Evolutionary conservation across 1,140 invertebrate genomes (phyloP).

Genomic region (Cherax destructor): DNA sequence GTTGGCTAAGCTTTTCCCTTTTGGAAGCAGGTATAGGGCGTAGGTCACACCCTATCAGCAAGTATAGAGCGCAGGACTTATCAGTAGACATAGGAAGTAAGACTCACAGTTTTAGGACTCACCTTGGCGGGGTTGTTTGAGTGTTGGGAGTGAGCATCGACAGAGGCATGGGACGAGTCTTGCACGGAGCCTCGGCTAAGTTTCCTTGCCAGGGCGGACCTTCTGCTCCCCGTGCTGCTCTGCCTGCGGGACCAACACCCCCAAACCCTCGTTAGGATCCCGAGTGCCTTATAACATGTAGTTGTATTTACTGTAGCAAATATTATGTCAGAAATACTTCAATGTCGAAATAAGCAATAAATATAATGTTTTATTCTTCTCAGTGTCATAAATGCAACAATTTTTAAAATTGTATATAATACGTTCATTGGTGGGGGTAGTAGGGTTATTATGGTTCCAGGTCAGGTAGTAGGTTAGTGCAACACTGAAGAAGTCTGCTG

Average conservation of each 20-base stretch:
- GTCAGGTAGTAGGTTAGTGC: no score
- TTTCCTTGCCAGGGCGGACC: conserved; percentile 64
- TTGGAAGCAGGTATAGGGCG: background rate
- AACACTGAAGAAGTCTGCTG: no score
- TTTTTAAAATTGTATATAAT: no score
- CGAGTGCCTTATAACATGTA: background rate
- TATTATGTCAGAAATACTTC: no score
- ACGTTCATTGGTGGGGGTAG: no score
- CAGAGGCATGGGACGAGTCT: conserved; percentile 70
- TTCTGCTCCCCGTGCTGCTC: conserved; percentile 61
- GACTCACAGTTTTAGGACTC: background rate
- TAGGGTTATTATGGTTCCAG: no score
- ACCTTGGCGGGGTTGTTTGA: conserved; percentile 71
- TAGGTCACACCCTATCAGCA: background rate
- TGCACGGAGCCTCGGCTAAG: conserved; percentile 69
- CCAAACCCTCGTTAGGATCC: conserved; percentile 23
- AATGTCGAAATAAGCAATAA: no score
- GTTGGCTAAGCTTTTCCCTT: no score
- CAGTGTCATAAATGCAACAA: no score
- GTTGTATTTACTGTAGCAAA: no score
- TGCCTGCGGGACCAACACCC: conserved; percentile 58
- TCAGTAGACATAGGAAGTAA: no score
- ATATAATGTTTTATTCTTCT: no score
- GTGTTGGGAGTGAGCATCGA: conserved; percentile 62
- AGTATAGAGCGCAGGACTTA: background rate